These are phyloP conservation scores for Maylandia zebra DNA, from an alignment of 2,113 vertebrate genomes.

Conservation along the genomic window DNA sequence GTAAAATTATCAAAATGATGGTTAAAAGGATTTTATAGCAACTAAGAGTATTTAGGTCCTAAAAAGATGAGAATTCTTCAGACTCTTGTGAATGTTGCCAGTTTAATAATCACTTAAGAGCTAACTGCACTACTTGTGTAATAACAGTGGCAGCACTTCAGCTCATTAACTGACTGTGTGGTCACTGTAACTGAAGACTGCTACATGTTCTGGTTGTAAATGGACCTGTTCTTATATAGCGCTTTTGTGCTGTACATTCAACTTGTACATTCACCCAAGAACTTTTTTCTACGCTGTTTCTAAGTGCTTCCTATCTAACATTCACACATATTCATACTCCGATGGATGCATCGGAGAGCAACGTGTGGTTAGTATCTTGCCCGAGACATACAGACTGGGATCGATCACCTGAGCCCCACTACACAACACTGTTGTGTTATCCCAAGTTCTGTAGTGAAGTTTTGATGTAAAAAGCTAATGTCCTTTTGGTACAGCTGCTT, in stretches of 20 bases:
- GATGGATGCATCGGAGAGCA: accelerated
- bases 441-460: not conserved
- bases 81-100: not conserved
- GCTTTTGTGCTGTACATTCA: accelerated
- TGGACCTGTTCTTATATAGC: not conserved
- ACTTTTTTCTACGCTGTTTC: accelerated
- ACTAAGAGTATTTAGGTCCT: not conserved
- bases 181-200: not conserved
- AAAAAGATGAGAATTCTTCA: not conserved
- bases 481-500: not conserved
- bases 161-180: not conserved
- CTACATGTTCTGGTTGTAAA: not conserved
- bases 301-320: not conserved
- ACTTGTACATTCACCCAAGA: accelerated
- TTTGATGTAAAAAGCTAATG: not conserved
- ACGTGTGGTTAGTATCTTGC: accelerated
- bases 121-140: not conserved
- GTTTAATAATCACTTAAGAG: not conserved
- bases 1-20: not conserved
- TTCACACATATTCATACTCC: not conserved
- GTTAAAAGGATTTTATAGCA: not conserved
- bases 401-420: accelerated
- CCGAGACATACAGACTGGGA: accelerated
- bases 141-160: not conserved
- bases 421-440: not conserved